phyloP scores from a whole-genome alignment of 2,888 invertebrate species.

The Torymus texanus region DNA sequence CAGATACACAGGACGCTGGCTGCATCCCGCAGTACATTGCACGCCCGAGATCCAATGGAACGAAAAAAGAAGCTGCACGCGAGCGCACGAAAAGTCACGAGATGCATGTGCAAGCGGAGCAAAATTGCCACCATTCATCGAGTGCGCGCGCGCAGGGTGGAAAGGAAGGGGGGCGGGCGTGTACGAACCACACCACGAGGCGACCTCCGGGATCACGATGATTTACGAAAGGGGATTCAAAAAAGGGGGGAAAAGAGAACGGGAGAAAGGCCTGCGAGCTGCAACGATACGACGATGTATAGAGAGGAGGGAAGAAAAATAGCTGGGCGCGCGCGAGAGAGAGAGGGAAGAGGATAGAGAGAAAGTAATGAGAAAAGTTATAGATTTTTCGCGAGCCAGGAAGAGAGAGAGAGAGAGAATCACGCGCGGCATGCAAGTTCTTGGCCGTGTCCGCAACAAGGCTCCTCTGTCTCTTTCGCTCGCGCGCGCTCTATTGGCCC shows the following conservation, averaged over 20 bases:
- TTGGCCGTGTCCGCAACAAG: conserved; percentile 23
- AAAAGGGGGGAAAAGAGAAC: neutral
- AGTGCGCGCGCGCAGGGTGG: neutral
- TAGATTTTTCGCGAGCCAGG: conserved; percentile 28
- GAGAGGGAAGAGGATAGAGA: neutral
- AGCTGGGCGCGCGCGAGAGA: neutral
- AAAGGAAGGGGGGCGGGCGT: no score
- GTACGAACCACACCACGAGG: no score
- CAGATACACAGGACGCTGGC: no score
- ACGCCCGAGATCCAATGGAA: neutral
- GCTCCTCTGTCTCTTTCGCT: conserved; percentile 9
- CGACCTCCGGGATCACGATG: conserved; percentile 10
- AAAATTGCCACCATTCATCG: neutral
- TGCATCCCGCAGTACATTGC: no score
- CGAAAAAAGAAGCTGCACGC: neutral
- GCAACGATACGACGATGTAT: neutral
- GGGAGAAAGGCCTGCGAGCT: neutral
- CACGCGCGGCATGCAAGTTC: conserved; percentile 52
- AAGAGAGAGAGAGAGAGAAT: conserved; percentile 34
- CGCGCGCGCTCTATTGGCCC: conserved; percentile 1
- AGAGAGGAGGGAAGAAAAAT: conserved; percentile 27
- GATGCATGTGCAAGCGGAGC: neutral
- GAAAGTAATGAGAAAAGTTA: conserved; percentile 49
- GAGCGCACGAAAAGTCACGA: neutral
- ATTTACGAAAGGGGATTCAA: conserved; percentile 13